Evolutionary conservation across 1,140 invertebrate genomes (phyloP), one percentile per base, ranked within the genome.

Genomic region (Teleogryllus occipitalis): DNA sequence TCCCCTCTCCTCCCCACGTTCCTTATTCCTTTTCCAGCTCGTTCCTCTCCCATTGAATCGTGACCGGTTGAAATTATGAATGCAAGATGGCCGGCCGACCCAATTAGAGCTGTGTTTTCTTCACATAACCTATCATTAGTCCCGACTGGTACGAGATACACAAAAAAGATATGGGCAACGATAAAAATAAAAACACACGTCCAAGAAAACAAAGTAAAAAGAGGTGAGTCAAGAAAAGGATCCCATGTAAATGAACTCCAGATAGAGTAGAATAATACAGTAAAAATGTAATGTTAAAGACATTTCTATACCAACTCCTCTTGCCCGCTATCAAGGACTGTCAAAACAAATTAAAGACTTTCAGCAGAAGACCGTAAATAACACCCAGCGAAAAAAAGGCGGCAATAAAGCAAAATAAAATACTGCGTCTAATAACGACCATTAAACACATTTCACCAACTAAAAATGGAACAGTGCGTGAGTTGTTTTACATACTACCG

Each of bases 31-130:
- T 65, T 65, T 18, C 54, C 54, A 14, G 54, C 54, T 65, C 54
- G 10, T 65, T 18, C 54, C 54, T 18, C 54, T 65, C 10, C 65
- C 48, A 78, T 48, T 47, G 76, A 80, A 22, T 80, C 79, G 79
- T 80, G 79, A 80, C 79, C 75, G 0, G 75, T 48, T 47, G 48
- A 77, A 80, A 80, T 80, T 80, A 80, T 74, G 76, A 80, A 39
- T 21, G 46, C 14, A 80, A 80, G 49, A 80, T 77, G 75, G 54
- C 54, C 54, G 54, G 7, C 54, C 79, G 79, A 80, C 79, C 79
- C 79, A 80, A 80, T 80, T 80, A 80, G 39, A 27, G 47, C 48
- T 48, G 54, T 39, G 79, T 77, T 77, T 77, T 80, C 54, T 15
- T 22, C 72, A 54, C 79, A 65, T 65, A 80, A 80, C 79, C 79